Base-by-base conservation (phyloP, 1,140 invertebrate species). In the Dinoponera quadriceps region DNA sequence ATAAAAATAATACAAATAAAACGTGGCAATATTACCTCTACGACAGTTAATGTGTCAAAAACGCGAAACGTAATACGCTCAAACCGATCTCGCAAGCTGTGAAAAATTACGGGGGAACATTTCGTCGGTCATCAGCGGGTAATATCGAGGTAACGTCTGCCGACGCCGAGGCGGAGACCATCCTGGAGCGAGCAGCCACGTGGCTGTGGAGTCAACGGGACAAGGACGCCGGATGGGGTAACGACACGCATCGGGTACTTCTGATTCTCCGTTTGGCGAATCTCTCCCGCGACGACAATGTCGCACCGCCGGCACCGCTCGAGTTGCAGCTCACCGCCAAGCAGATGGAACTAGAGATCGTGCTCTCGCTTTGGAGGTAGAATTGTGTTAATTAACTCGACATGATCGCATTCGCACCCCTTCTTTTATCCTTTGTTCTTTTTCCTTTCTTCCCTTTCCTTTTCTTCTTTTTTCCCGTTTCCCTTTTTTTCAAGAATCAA, bases 341-440 rank as follows among this genome's bases (percentile, higher is more conserved):
- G 88, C 97, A 98, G 90, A 96, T 98, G 95, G 97, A 98, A 91
- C 95, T 98, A 44, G 97, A 98, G 88, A 96, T 97, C 59, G 95
- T 97, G 1, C 94, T 97, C n/a, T 95, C 97, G 90, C 95, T 98
- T 44, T 97, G 96, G 95, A 96, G 96, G 96, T 97, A 93, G 94
- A 38, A 13, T 25, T 9, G 11, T 44, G 38, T 11, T 44, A 38
- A 33, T 27, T 18, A 9, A 69, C 14, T 2, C 16, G 25, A 4
- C 9, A 14, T 18, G 14, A 25, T 68, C 44, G 5, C 20, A 49
- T 68, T 68, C 22, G 22, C 25, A 22, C n/a, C 3, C 16, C 7
- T 29, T 65, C 29, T 33, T 5, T 33, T 33, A 33, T 5, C 5
- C 29, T 5, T 5, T 33, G 2, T 5, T 2, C 5, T n/a, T 29